Conservation (phyloP, 2,888 invertebrate species). For the Strigamia crassipes region DNA sequence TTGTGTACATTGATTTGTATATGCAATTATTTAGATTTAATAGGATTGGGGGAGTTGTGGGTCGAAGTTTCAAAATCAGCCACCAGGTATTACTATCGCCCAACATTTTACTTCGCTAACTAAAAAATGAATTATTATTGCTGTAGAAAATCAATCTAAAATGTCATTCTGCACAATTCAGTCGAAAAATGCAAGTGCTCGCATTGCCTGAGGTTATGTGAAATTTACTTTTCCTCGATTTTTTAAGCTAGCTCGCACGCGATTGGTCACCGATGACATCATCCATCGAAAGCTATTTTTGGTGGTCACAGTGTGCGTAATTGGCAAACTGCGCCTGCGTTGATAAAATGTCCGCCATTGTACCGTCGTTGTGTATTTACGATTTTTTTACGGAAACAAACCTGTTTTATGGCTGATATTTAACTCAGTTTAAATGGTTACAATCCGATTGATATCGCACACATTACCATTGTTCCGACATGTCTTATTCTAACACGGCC, state of each 20-base stretch:
- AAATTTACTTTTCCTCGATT: neutral
- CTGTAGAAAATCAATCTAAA: neutral
- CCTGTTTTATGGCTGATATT: slow-evolving; percentile 20
- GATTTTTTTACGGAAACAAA: neutral
- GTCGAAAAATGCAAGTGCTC: neutral
- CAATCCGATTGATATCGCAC: neutral
- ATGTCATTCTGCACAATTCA: neutral
- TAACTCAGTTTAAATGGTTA: slow-evolving; percentile 18
- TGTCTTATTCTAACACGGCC: slow-evolving; percentile 19
- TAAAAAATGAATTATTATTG: neutral
- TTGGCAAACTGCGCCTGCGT: slow-evolving; percentile 45
- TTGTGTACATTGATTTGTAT: neutral
- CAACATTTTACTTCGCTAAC: neutral
- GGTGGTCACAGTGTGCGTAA: slow-evolving; percentile 43
- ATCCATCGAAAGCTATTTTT: slow-evolving; percentile 44
- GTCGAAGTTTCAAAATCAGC: neutral
- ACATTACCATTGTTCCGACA: slow-evolving; percentile 20
- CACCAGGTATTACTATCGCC: neutral
- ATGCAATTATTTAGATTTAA: no score
- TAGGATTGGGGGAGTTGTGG: no score
- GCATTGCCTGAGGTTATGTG: neutral
- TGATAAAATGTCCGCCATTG: slow-evolving; percentile 45
- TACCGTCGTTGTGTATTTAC: slow-evolving; percentile 43
- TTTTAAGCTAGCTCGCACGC: neutral
- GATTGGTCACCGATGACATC: slow-evolving; percentile 43